Base-by-base conservation (phyloP, 2,113 vertebrate species). In the Pleuronectes platessa region DNA sequence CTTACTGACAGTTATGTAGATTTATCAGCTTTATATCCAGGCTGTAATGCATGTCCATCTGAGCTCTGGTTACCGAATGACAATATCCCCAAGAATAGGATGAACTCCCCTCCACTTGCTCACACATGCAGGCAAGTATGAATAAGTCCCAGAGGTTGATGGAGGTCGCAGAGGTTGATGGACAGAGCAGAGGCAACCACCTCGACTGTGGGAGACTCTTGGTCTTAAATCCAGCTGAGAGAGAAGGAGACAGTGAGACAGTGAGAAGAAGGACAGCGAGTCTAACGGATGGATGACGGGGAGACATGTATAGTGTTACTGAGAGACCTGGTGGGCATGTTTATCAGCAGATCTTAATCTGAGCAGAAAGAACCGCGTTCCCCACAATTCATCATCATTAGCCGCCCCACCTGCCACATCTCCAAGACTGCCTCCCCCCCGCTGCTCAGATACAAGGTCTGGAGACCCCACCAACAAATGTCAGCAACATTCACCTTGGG, bases 301-400 rank as follows among this genome's bases (percentile, higher is more conserved):
- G 42, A 84, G 73, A 80, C 53, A 80, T 63, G 86, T 87, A 80
- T 93, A 78, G 71, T 72, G 89, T 94, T 92, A 92, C 92, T 83
- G 53, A 60, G 70, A 89, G 79, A 86, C 84, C 92, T 87, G 42
- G 74, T 61, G 37, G 92, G 86, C 88, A 87, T 89, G 84, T 93
- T 93, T 90, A 93, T 93, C 89, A 91, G 85, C 84, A 89, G 92
- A 95, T 93, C 89, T 87, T 92, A 93, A 94, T 94, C 93, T 92
- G 78, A 82, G 87, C 80, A 80, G 81, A 93, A 87, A 88, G 89
- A 90, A 81, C 86, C 40, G 37, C 42, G 68, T 80, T 86, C 72
- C 76, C 74, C 31, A 40, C 76, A 88, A 86, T 93, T 92, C 85
- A 92, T 92, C 90, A 90, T 90, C 89, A 68, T 92, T 86, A 92